Conservation (phyloP, 2,888 invertebrate species). For the Eupithecia pulchellata region DNA sequence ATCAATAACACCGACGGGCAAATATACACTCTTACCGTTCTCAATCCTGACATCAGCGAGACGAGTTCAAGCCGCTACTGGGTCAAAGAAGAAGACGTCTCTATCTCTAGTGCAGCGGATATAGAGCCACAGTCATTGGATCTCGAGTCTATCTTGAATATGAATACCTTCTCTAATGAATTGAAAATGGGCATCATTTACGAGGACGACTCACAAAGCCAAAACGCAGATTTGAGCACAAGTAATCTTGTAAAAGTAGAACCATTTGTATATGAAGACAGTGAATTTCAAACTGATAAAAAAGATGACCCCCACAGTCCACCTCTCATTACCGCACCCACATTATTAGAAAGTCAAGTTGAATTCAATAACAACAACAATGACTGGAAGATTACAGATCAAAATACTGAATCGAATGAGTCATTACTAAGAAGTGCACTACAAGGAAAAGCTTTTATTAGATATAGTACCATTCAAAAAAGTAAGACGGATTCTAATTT, state of each 20-base stretch:
- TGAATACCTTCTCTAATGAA: conserved; percentile 86
- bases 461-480: conserved; percentile 85
- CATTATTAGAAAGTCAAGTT: conserved; percentile 79
- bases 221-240: conserved; percentile 88
- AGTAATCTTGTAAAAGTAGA: conserved; percentile 84
- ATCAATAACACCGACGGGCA: conserved; percentile 90
- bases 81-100: conserved; percentile 87
- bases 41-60: conserved; percentile 91
- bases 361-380: conserved; percentile 91
- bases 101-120: conserved; percentile 85
- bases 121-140: conserved; percentile 88
- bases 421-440: conserved; percentile 92
- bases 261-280: conserved; percentile 75
- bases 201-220: conserved; percentile 92
- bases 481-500: conserved; percentile 72
- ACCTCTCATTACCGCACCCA: conserved; percentile 78
- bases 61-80: conserved; percentile 87
- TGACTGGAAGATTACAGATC: conserved; percentile 92
- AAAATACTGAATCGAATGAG: conserved; percentile 88
- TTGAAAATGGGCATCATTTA: conserved; percentile 91
- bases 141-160: conserved; percentile 92
- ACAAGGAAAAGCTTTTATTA: conserved; percentile 90
- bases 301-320: conserved; percentile 76
- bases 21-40: conserved; percentile 94
- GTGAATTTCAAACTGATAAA: conserved; percentile 74